Percentiles rank a stretch among this genome's conserved stretches.
Conservation (phyloP, 1,140 invertebrate species). For the Caenorhabditis latens region DNA sequence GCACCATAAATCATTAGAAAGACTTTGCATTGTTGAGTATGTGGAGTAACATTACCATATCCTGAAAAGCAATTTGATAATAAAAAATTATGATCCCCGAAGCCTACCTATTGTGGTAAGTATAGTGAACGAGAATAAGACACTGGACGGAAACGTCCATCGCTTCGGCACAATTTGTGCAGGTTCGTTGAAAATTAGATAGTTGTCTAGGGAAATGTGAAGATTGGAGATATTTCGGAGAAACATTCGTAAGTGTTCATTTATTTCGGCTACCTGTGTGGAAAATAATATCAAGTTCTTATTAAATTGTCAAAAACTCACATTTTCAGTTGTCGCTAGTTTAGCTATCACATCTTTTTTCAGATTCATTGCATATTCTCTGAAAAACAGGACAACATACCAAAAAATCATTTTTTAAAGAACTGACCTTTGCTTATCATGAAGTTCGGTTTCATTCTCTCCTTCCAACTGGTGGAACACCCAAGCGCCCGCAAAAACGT, state of each 20-base stretch:
- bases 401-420: slow-evolving; percentile 44
- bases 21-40: slow-evolving; percentile 70
- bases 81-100: not conserved
- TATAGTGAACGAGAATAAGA: slow-evolving; percentile 74
- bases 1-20: slow-evolving; percentile 76
- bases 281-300: slow-evolving; percentile 42
- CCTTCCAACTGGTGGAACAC: slow-evolving; percentile 74
- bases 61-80: slow-evolving; percentile 58
- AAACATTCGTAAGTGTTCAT: slow-evolving; percentile 67
- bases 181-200: slow-evolving; percentile 68
- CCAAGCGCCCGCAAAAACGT: slow-evolving; percentile 71
- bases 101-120: slow-evolving; percentile 70
- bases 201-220: slow-evolving; percentile 71
- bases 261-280: slow-evolving; percentile 68
- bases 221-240: slow-evolving; percentile 69
- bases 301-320: slow-evolving; percentile 35
- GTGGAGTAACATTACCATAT: slow-evolving; percentile 74
- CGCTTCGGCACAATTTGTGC: slow-evolving; percentile 67
- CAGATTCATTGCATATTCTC: slow-evolving; percentile 49
- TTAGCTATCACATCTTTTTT: slow-evolving; percentile 56
- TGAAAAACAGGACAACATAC: slow-evolving; percentile 50
- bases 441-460: slow-evolving; percentile 67
- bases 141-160: slow-evolving; percentile 72
- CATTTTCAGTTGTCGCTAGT: slow-evolving; percentile 58
- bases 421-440: slow-evolving; percentile 66